These are phyloP conservation scores for Actinopyga echinites DNA, from an alignment of 53 echinoderm and acorn worm genomes.

Conservation along the genomic window DNA sequence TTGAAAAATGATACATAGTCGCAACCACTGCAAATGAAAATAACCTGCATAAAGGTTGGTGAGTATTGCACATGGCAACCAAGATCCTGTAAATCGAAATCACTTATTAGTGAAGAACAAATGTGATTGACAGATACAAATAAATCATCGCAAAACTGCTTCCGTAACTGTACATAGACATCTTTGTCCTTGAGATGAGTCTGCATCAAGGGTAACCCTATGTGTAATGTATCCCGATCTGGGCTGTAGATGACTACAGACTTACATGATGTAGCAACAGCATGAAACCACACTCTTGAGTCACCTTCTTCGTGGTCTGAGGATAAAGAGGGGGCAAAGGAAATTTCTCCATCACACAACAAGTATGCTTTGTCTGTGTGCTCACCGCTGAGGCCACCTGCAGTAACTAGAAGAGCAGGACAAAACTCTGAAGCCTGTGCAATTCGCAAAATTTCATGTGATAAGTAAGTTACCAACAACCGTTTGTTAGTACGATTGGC, in stretches of 20 bases:
- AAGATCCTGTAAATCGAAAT: constrained; percentile 5
- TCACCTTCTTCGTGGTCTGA: too few species aligned
- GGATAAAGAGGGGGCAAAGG: neutral
- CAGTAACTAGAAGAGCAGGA: neutral
- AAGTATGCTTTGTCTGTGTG: neutral
- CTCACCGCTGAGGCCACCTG: constrained; percentile 11
- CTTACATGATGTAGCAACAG: constrained; percentile 15
- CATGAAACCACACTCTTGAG: constrained; percentile 50
- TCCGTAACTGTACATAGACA: constrained; percentile 51
- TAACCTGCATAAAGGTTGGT: constrained; percentile 28
- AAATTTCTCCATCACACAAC: too few species aligned
- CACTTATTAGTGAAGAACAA: constrained; percentile 2
- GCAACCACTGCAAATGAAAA: too few species aligned
- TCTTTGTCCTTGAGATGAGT: neutral
- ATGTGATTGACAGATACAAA: constrained; percentile 9
- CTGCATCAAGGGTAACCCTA: constrained; percentile 39
- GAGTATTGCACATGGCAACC: neutral
- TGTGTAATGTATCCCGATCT: constrained; percentile 41
- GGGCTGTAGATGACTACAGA: constrained; percentile 38
- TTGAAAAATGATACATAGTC: too few species aligned
- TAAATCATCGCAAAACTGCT: constrained; percentile 15
- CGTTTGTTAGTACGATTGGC: constrained; percentile 25
- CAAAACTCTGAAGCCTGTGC: neutral
- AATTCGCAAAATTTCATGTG: neutral
- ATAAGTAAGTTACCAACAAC: neutral